A percentile compares a stretch with the other conserved stretches of the same genome.
Evolutionary conservation across 2,797 vertebrate genomes (phyloP).

Genomic region (Pangasius krempfi): DNA sequence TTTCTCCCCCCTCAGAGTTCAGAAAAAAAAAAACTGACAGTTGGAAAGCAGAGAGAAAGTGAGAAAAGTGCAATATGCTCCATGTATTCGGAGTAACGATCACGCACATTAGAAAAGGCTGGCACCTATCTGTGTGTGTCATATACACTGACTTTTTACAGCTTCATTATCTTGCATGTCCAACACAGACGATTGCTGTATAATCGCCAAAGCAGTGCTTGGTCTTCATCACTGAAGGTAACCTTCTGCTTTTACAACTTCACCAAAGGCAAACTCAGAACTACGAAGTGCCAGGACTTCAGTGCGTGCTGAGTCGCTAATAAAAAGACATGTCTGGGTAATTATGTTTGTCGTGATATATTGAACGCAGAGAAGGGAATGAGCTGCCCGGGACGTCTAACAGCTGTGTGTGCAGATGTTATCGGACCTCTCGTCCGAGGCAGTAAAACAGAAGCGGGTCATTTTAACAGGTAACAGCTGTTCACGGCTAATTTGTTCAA

Average conservation of each 20-base stretch:
- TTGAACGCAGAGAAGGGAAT: conserved; percentile 67
- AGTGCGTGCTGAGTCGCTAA: conserved; percentile 10
- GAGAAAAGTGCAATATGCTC: neutral
- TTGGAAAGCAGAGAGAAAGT: neutral
- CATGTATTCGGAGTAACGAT: neutral
- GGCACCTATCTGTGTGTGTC: neutral
- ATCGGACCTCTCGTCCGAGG: conserved; percentile 77
- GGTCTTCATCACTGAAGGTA: conserved; percentile 1
- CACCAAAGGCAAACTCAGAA: conserved; percentile 23
- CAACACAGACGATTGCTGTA: neutral
- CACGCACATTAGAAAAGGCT: neutral
- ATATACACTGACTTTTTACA: neutral
- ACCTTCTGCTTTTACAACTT: conserved; percentile 47
- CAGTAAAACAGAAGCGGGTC: conserved; percentile 78
- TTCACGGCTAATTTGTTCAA: conserved; percentile 79
- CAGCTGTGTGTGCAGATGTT: conserved; percentile 80
- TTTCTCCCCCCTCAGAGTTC: neutral
- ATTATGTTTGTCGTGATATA: conserved; percentile 82
- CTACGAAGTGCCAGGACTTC: neutral
- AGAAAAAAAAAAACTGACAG: neutral
- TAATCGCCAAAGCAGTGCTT: neutral
- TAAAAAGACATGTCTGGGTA: conserved; percentile 71
- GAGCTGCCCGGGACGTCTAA: conserved; percentile 74
- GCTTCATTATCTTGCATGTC: neutral
- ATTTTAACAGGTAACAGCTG: conserved; percentile 84